Base-by-base conservation (phyloP, 2,888 invertebrate species). In the Drosophila meridiana region DNA sequence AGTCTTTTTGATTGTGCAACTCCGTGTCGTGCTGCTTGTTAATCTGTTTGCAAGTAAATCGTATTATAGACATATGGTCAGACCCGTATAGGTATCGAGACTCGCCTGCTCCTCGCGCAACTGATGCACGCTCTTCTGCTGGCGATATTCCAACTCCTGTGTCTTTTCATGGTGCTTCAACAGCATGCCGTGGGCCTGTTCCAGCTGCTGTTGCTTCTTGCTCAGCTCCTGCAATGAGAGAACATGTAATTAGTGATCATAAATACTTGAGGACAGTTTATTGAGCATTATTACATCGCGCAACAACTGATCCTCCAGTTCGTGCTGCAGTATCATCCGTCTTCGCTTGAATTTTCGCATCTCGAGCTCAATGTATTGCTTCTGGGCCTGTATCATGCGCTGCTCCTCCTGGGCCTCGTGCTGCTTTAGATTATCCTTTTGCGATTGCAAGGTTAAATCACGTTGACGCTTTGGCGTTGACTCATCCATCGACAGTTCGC, bases 111-210 rank as follows among this genome's bases (percentile, higher is more conserved):
- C 97, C 92, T 96, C 98, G 92, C 98, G 95, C 74, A 98, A 94
- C 84, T 97, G 96, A 93, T 99, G 99, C 76, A 99, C 97, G 76
- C 98, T 97, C 91, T 97, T 96, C 93, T 99, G 97, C 92, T 99
- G 99, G 83, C 97, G 95, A 93, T 98, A 98, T 93, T 99, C 99
- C 82, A 99, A 94, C 92, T 99, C 98, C 93, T 98, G 97, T 56
- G 99, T 99, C 93, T 98, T 97, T 92, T 99, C 99, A 94, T 99
- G 99, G 93, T 99, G 99, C 81, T 98, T 95, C 79, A 99, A 93
- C 79, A 99, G 94, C 97, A 99, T 98, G 57, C 95, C 95, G 93
- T 99, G 99, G 61, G 98, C 98, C 92, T 97, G 97, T 91, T 99
- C 99, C 85, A 99, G 93, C 92, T 99, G 99, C 81, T 97, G 97